These are phyloP conservation scores for Dendrolimus houi DNA, from an alignment of 2,888 invertebrate genomes.

Conservation along the genomic window DNA sequence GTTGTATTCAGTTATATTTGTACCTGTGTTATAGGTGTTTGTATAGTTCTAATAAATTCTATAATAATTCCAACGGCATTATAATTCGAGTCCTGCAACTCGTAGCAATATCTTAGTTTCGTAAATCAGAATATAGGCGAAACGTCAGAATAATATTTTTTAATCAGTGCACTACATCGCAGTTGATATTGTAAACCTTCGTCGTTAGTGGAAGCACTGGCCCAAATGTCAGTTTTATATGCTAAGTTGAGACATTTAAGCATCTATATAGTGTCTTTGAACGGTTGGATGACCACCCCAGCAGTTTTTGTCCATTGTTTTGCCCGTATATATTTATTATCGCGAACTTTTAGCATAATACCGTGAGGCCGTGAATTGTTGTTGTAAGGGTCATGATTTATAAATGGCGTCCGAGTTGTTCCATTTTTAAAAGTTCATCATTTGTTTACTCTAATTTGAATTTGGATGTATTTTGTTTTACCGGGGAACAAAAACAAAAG, in stretches of 20 bases:
- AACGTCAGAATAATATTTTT: too few relatives aligned
- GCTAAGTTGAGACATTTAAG: conserved; percentile 34
- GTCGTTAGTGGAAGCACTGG: background rate
- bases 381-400: background rate
- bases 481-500: too few relatives aligned
- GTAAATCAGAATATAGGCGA: too few relatives aligned
- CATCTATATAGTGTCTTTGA: conserved; percentile 21
- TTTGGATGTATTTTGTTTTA: background rate
- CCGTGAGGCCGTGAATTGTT: background rate
- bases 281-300: conserved; percentile 32
- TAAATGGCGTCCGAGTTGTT: background rate
- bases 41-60: too few relatives aligned
- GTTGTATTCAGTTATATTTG: too few relatives aligned
- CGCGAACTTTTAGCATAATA: conserved; percentile 6
- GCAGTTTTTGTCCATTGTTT: conserved; percentile 3
- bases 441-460: background rate
- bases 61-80: too few relatives aligned
- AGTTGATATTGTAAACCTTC: background rate
- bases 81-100: too few relatives aligned
- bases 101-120: too few relatives aligned
- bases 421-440: background rate
- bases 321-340: conserved; percentile 4
- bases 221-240: conserved; percentile 35
- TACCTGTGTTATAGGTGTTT: too few relatives aligned
- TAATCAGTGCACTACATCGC: too few relatives aligned